Percentiles rank a stretch among this genome's conserved stretches.
These are phyloP conservation scores for Drosophila glabriapex DNA, from an alignment of 2,888 invertebrate genomes.

Conservation along the genomic window DNA sequence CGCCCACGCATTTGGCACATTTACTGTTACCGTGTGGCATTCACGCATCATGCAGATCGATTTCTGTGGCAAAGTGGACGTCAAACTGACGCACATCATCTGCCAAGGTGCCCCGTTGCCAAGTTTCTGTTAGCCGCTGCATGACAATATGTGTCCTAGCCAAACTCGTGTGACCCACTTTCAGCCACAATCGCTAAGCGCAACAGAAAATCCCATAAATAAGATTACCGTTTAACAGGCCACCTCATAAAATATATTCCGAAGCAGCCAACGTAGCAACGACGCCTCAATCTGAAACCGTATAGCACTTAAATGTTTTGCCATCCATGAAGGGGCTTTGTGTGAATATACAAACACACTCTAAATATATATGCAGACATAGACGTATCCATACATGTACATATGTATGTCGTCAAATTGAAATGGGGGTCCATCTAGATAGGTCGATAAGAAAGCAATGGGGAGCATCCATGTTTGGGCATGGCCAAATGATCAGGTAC, in stretches of 20 bases:
- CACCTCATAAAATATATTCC: conserved; percentile 30
- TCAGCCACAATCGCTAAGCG: conserved; percentile 34
- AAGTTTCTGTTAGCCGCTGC: not conserved
- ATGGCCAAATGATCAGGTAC: not conserved
- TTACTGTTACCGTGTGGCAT: not conserved
- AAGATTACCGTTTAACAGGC: conserved; percentile 63
- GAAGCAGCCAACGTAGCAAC: conserved; percentile 13
- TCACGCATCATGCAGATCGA: conserved; percentile 55
- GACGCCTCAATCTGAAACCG: conserved; percentile 36
- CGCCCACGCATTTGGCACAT: conserved; percentile 56
- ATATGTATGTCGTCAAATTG: not conserved
- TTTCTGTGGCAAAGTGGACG: conserved; percentile 44
- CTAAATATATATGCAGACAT: not conserved
- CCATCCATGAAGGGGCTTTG: not conserved
- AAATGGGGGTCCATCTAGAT: not conserved
- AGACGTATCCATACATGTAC: not conserved
- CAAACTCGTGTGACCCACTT: conserved; percentile 69
- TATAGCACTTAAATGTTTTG: conserved; percentile 11
- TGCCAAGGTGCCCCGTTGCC: not conserved
- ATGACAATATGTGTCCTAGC: conserved; percentile 40
- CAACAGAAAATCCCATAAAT: conserved; percentile 61
- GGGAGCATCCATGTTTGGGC: conserved; percentile 2
- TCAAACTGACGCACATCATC: conserved; percentile 45
- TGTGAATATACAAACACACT: not conserved
- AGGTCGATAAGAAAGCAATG: no score